Evolutionary conservation across 2,797 vertebrate species (phyloP).

Genomic region (Gallinago solitaria): DNA sequence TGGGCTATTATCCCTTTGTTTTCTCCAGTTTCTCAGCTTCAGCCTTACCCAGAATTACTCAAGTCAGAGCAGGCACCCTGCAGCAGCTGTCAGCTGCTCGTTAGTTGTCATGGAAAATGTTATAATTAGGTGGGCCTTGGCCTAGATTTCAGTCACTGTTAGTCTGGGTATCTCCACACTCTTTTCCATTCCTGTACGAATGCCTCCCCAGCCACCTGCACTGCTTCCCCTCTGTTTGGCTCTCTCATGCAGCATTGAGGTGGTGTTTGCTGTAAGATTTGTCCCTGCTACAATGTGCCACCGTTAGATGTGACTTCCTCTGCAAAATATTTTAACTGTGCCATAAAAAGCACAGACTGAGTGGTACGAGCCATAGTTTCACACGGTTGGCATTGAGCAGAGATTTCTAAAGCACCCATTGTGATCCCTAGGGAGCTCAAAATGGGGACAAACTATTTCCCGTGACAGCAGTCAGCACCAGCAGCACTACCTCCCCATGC

Average conservation of each 20-base stretch:
- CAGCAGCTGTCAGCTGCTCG: conserved; percentile 42
- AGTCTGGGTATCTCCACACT: neutral
- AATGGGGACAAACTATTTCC: neutral
- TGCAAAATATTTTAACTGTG: neutral
- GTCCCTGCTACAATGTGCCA: neutral
- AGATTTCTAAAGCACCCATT: neutral
- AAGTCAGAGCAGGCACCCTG: neutral
- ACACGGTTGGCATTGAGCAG: neutral
- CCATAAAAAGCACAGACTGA: neutral
- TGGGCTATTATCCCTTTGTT: neutral
- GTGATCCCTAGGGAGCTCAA: neutral
- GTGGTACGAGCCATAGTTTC: neutral
- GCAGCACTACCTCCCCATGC: neutral
- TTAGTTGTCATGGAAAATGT: conserved; percentile 27
- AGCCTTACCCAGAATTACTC: neutral
- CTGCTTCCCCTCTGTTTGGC: neutral
- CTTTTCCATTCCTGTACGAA: neutral
- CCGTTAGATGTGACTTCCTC: neutral
- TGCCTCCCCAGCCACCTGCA: neutral
- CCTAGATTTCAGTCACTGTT: conserved; percentile 19
- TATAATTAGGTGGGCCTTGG: conserved; percentile 14
- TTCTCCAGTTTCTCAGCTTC: neutral
- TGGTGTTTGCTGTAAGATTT: neutral
- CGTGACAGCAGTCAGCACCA: neutral
- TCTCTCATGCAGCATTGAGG: neutral